Conservation (phyloP, 1,140 invertebrate species). For the Ceratina australensis region DNA sequence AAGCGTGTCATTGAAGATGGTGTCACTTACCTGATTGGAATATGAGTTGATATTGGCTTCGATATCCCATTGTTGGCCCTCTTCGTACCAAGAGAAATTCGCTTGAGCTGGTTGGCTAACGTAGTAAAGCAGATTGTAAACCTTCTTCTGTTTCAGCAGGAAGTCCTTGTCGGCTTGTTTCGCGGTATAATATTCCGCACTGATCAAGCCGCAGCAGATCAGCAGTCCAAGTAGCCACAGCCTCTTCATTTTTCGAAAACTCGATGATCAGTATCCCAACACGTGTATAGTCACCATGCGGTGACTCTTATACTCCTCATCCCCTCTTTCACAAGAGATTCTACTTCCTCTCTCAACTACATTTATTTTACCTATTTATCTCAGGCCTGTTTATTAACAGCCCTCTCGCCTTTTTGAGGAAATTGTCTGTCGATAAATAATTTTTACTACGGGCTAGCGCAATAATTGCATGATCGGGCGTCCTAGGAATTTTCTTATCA, state of each 20-base stretch:
- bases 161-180: slow-evolving; percentile 77
- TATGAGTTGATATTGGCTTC: slow-evolving; percentile 80
- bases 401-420: no score
- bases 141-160: slow-evolving; percentile 81
- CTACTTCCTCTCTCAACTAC: not conserved
- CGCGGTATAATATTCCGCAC: slow-evolving; percentile 56
- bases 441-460: no score
- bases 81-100: slow-evolving; percentile 75
- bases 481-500: no score
- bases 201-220: slow-evolving; percentile 39
- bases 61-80: slow-evolving; percentile 80
- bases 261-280: not conserved
- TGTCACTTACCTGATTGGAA: slow-evolving; percentile 66
- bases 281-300: not conserved
- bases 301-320: slow-evolving; percentile 32
- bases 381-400: no score
- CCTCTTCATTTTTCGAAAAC: slow-evolving; percentile 57
- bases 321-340: slow-evolving; percentile 11
- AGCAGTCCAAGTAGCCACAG: slow-evolving; percentile 61
- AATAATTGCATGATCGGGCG: no score
- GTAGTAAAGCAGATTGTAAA: slow-evolving; percentile 83
- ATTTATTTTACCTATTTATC: no score
- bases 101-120: slow-evolving; percentile 80
- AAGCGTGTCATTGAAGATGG: not conserved
- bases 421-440: no score